Evolutionary conservation across 2,113 vertebrate genomes (phyloP), one percentile per base, ranked within the genome.

Genomic region (Leucosticte australis): DNA sequence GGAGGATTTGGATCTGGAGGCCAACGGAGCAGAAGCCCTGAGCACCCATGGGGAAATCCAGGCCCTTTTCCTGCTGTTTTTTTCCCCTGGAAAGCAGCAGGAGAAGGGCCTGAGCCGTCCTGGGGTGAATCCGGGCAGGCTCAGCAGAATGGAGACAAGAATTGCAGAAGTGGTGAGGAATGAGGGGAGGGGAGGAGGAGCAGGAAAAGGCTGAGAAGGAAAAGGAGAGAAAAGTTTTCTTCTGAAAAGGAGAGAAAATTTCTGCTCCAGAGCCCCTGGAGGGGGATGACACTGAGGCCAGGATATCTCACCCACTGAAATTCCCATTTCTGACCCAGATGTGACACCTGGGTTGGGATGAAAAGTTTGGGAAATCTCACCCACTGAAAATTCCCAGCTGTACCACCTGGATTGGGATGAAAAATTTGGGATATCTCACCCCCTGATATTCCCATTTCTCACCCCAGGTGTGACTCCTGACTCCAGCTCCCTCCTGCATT

Each of bases 1-100:
- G 88, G 82, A 57, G 80, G 80, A 74, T 83, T 89, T 60, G 81
- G 74, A 85, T 95, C 67, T 33, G 73, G 64, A 75, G 69, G 76
- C 94, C 49, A 80, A 93, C 21, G 79, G 92, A 92, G 95, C 92
- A 83, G 92, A 95, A 95, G 92, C 18, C 11, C 2, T 4, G 92
- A 95, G 56, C 5, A 85, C 31, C 90, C 80, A 42, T 1, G 12
- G 85, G 75, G 93, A 31, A 23, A 49, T 21, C 30, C 55, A 7
- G 50, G 42, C 39, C 49, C 39, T 67, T 35, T 83, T 63, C 30
- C 77, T 42, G n/a, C 16, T 8, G 11, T 1, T 67, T 50, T 23
- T 55, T 24, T 57, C 24, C 10, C 65, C 50, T 8, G 39, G 56
- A 11, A 82, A 69, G 37, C 5, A 3, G 37, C 7, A 17, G 57